Evolutionary conservation across 2,113 vertebrate genomes (phyloP).

Genomic region (Hemiscyllium ocellatum): DNA sequence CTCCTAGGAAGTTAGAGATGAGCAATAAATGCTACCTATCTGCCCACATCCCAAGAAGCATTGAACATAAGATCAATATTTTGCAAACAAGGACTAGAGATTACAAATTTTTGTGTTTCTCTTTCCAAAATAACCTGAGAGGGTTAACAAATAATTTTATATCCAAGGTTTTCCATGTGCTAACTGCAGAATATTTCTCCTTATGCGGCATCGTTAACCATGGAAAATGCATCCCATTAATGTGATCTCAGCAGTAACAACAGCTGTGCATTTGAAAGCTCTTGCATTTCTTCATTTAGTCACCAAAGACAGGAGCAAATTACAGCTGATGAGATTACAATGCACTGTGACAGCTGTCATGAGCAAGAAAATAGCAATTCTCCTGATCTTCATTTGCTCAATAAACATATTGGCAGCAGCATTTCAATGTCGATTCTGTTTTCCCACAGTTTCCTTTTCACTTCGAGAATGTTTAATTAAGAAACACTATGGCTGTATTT

Average conservation of each 20-base stretch:
- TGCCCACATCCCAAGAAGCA: too few species aligned
- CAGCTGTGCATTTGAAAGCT: constrained; percentile 34
- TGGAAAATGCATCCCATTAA: constrained; percentile 22
- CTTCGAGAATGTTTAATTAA: not conserved
- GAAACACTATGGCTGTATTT: not conserved
- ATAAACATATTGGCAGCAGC: constrained; percentile 30
- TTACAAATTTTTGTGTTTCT: not conserved
- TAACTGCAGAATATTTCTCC: not conserved
- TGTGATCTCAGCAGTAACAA: constrained; percentile 24
- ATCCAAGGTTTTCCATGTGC: not conserved
- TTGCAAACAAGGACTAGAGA: not conserved
- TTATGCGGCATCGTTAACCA: constrained; percentile 3
- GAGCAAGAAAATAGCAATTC: constrained; percentile 30
- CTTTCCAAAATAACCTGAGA: not conserved
- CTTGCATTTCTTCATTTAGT: not conserved
- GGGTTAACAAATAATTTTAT: not conserved
- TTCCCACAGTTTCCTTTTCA: not conserved
- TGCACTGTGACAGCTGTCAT: constrained; percentile 35
- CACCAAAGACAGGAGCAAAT: constrained; percentile 29
- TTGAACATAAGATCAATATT: not conserved
- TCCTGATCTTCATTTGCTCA: constrained; percentile 20
- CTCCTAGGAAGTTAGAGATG: too few species aligned
- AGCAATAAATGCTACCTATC: too few species aligned
- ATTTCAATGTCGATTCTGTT: not conserved
- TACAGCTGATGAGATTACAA: constrained; percentile 32